These are phyloP conservation scores for Gallinago paraguaiae DNA, from an alignment of 2,113 vertebrate species.

Conservation along the genomic window DNA sequence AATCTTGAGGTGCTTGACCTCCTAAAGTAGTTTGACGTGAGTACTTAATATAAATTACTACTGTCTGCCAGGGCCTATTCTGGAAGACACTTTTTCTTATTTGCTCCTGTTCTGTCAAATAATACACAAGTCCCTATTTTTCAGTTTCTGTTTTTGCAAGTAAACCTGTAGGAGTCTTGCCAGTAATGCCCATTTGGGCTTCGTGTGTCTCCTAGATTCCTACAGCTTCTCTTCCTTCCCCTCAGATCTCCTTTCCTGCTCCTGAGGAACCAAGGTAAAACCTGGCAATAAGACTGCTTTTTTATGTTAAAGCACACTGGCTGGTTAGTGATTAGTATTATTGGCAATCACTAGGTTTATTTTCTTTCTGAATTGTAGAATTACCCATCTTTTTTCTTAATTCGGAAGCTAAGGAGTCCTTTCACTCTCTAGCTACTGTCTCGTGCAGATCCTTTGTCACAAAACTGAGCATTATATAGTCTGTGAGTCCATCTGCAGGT, in stretches of 20 bases:
- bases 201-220: neutral
- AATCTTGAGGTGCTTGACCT: neutral
- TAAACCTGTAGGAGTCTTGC: neutral
- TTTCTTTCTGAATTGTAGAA: neutral
- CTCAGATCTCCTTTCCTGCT: neutral
- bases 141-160: neutral
- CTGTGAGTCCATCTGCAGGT: neutral
- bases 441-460: neutral
- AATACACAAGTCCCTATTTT: neutral
- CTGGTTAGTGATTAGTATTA: neutral
- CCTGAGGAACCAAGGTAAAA: neutral
- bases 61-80: neutral
- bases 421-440: neutral
- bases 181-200: neutral
- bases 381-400: neutral
- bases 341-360: neutral
- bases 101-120: neutral
- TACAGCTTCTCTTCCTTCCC: neutral
- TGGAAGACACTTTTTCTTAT: neutral
- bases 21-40: neutral
- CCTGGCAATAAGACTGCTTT: neutral
- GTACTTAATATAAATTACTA: neutral
- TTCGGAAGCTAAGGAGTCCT: neutral
- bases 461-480: neutral
- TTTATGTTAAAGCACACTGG: neutral